A percentile compares a stretch with the other conserved stretches of the same genome.
Conservation (phyloP, 2,113 vertebrate species). For the Suncus etruscus region DNA sequence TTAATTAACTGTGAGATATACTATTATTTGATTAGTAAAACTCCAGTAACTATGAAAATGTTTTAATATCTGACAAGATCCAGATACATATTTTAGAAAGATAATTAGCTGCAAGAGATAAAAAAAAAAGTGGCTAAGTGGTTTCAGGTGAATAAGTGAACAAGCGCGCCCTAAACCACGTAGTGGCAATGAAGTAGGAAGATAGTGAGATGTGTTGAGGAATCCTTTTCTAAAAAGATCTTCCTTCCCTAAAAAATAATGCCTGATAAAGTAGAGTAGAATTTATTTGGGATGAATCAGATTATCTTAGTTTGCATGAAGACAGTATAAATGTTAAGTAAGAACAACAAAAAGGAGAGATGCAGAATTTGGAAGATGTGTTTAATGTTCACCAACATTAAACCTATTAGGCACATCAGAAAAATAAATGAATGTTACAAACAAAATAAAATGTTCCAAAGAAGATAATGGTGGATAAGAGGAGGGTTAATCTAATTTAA, state of each 20-base stretch:
- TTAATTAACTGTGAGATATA: conserved; percentile 31
- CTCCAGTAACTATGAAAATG: conserved; percentile 35
- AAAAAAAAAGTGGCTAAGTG: neutral
- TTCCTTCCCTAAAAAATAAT: neutral
- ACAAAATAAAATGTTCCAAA: neutral
- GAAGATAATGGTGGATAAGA: neutral
- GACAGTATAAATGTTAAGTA: neutral
- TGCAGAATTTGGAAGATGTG: neutral
- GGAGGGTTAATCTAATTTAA: neutral
- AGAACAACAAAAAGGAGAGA: neutral
- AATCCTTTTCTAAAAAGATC: neutral
- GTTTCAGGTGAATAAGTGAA: neutral
- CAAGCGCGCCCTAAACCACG: neutral
- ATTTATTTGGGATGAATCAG: neutral
- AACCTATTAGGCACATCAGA: neutral
- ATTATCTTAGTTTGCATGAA: neutral
- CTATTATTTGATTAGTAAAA: conserved; percentile 50
- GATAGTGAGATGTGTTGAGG: neutral
- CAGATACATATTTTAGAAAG: conserved; percentile 21
- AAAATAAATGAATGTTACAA: conserved; percentile 43
- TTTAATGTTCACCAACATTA: neutral
- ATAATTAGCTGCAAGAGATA: neutral
- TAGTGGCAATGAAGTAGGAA: neutral
- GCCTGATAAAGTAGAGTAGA: neutral
- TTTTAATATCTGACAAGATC: conserved; percentile 17